A percentile compares a stretch with the other conserved stretches of the same genome.
Evolutionary conservation across 1,140 invertebrate genomes (phyloP).

Genomic region (Drosophila sechellia): DNA sequence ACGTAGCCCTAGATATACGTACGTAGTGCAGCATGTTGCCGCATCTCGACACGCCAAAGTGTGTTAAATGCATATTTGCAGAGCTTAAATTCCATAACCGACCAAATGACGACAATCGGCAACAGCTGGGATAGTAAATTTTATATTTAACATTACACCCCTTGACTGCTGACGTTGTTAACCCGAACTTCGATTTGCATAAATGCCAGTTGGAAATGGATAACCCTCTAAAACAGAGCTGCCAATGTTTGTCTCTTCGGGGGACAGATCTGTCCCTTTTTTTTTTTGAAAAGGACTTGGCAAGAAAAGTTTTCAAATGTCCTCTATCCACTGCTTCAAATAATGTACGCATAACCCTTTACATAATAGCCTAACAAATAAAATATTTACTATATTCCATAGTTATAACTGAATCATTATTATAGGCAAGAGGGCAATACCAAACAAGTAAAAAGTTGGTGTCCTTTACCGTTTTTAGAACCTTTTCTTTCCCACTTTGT

Average conservation of each 20-base stretch:
- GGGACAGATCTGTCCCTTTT: neutral
- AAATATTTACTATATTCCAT: no score
- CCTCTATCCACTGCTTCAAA: neutral
- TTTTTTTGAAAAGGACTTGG: neutral
- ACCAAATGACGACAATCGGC: conserved; percentile 55
- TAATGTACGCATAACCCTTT: neutral
- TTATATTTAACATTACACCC: conserved; percentile 45
- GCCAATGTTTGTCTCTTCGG: neutral
- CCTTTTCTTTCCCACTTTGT: neutral
- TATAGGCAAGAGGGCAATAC: no score
- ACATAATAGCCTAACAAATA: no score
- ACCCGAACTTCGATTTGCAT: conserved; percentile 65
- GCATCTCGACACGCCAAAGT: conserved; percentile 51
- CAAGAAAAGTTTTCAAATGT: neutral
- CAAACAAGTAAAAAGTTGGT: neutral
- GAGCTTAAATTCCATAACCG: conserved; percentile 62
- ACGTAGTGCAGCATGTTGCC: conserved; percentile 22
- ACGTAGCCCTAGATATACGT: conserved; percentile 9
- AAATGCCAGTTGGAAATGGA: conserved; percentile 42
- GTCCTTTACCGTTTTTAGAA: no score
- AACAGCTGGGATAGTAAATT: conserved; percentile 51
- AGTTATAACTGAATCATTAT: no score
- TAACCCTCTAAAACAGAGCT: conserved; percentile 16
- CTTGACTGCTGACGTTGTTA: conserved; percentile 44
- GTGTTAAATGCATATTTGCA: conserved; percentile 69